A percentile compares a stretch with the other conserved stretches of the same genome.
These are phyloP conservation scores for Protonemura montana DNA, from an alignment of 2,888 invertebrate genomes.

Conservation along the genomic window DNA sequence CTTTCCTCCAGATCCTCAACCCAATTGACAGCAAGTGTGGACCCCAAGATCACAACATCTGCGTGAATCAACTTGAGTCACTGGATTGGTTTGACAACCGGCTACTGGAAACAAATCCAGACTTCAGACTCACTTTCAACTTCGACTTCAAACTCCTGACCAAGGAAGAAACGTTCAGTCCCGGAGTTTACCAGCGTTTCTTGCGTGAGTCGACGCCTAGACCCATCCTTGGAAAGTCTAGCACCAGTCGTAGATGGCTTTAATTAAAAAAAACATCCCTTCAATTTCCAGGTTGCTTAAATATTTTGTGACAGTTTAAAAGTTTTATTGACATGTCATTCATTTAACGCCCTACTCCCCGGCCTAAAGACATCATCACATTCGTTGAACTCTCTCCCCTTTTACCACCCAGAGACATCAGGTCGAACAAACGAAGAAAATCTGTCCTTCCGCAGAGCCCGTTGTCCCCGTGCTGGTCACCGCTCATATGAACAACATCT, in stretches of 20 bases:
- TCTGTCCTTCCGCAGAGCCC: conserved; percentile 42
- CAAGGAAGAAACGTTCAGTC: conserved; percentile 45
- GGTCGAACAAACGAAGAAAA: too few species aligned
- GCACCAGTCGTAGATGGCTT: too few species aligned
- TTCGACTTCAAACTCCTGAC: conserved; percentile 47
- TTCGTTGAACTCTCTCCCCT: too few species aligned
- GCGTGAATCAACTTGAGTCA: conserved; percentile 36
- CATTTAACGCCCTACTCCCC: too few species aligned
- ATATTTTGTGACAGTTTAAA: too few species aligned
- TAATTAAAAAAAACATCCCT: too few species aligned
- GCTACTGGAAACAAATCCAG: conserved; percentile 32
- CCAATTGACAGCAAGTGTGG: conserved; percentile 43
- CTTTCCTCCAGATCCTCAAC: conserved; percentile 43
- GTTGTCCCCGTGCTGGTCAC: conserved; percentile 29
- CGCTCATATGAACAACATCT: conserved; percentile 48
- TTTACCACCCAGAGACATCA: too few species aligned
- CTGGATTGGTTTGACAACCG: neutral
- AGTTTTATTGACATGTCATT: too few species aligned
- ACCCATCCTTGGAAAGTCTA: too few species aligned
- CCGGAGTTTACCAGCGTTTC: conserved; percentile 42
- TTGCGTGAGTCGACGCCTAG: conserved; percentile 43
- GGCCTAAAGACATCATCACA: too few species aligned
- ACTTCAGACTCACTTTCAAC: conserved; percentile 42
- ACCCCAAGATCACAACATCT: conserved; percentile 4
- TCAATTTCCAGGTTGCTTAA: too few species aligned